Base-by-base conservation (phyloP, 2,113 vertebrate genomes). In the Malurus melanocephalus region DNA sequence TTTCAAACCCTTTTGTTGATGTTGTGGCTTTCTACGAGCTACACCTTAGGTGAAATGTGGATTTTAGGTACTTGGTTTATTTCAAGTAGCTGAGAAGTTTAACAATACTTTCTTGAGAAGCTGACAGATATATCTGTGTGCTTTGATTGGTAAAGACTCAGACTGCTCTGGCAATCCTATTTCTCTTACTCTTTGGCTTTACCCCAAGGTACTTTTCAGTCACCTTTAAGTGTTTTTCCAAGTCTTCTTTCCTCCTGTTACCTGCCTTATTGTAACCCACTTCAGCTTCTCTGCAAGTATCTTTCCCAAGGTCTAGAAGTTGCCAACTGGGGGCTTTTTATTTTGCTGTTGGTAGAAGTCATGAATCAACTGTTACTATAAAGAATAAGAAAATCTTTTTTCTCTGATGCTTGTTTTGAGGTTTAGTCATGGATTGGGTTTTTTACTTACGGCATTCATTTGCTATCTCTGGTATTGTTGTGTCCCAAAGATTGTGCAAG, bases 271-370 rank as follows among this genome's bases (percentile, higher is more conserved):
- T 67, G 38, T 52, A 38, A n/a, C 26, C 14, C 11, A 15, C 53
- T 67, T 67, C 32, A 59, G 0, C 59, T 85, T 76, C 38, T 76
- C 53, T 60, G 27, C 45, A 27, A 7, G 6, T 38, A 16, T 76
- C 38, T 67, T 60, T 52, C 18, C 9, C 53, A 67, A 38, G 11
- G 10, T 60, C 9, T 67, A 45, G 18, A 52, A n/a, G 6, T 15
- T 52, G 38, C 5, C 11, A 60, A 0, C 0, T 67, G 11, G 22
- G 32, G 6, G 7, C 27, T 60, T 51, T 32, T 28, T 27, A 0
- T 15, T 61, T 86, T 27, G 62, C 43, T 32, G 19, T 75, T 19
- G 65, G 14, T 86, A 35, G 60, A 60, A 78, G 28, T 57, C 7
- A 17, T 14, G 13, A 81, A 35, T 83, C 40, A 59, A 65, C 75